phyloP scores from a whole-genome alignment of 2,797 vertebrate species.

The Premnoplex brunnescens region DNA sequence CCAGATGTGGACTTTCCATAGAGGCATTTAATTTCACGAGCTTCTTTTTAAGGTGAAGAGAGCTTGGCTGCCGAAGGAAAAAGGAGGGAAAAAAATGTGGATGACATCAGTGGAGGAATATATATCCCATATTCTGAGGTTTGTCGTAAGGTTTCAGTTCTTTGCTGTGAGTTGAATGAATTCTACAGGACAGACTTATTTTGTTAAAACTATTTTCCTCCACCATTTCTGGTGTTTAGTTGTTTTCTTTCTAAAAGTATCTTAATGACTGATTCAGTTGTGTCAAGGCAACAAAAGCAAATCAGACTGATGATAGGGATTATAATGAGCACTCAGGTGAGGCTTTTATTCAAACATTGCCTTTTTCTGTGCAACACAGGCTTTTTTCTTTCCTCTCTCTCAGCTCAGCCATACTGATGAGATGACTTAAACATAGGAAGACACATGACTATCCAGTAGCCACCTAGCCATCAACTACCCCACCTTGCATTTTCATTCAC shows the following conservation, averaged over 20 bases:
- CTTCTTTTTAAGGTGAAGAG: conserved; percentile 11
- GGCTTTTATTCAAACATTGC: background rate
- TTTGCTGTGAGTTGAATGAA: background rate
- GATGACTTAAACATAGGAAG: background rate
- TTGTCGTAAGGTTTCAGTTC: background rate
- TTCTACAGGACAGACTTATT: background rate
- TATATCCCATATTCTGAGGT: background rate
- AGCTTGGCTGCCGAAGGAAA: background rate
- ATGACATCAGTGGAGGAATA: background rate
- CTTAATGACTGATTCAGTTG: background rate
- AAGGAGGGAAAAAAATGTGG: background rate
- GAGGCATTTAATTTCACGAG: background rate
- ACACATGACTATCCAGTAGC: background rate
- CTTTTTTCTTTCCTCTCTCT: background rate
- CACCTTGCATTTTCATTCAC: background rate
- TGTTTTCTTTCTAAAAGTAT: background rate
- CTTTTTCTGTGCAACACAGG: background rate
- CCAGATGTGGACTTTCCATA: conserved; percentile 15
- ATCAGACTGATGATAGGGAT: background rate
- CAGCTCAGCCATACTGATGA: background rate
- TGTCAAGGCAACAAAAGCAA: background rate
- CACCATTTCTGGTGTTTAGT: background rate
- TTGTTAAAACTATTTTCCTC: background rate
- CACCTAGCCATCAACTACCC: background rate
- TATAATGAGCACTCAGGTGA: background rate